Base-by-base conservation (phyloP, 2,797 vertebrate species). In the Microctenopoma lineatum region DNA sequence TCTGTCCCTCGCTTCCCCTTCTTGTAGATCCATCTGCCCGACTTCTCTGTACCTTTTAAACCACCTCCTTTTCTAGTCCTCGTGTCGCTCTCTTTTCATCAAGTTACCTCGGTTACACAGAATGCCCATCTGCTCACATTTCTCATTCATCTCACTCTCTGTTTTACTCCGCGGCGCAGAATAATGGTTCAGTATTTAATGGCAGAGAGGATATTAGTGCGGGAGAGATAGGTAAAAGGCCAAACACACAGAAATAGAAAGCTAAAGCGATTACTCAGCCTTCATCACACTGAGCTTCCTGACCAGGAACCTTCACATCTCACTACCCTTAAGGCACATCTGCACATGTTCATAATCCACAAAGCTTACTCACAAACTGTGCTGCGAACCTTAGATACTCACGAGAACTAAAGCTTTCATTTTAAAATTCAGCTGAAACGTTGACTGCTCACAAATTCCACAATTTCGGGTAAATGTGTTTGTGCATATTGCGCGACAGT, bases 231-330 rank as follows among this genome's bases (percentile, higher is more conserved):
- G 88, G 84, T 87, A 85, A 83, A 89, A 90, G 83, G 84, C 84
- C 81, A 84, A 87, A 89, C 68, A 77, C 77, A 81, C 90, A 78
- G 87, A 87, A 87, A 92, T 85, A 89, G 90, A 88, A 85, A 87
- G 84, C 80, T 81, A 83, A 90, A 86, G 86, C 78, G 89, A 92
- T 93, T 90, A 94, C 79, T 89, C 88, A 92, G 89, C 88, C 83
- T 83, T 91, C 90, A 91, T 76, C 87, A 70, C 75, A 53, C 62
- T 73, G 61, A 87, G 81, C 84, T 80, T 85, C 83, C 89, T 90
- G 89, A 90, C 90, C 82, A 88, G 75, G 79, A 89, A 80, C 89
- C 85, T 87, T 88, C 82, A 77, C 86, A 76, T 86, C 77, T 75
- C 73, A 70, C 70, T 71, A 8, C 80, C 87, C 90, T 87, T 52